phyloP scores from a whole-genome alignment of 1,140 invertebrate species.

The Adoxophyes honmai region DNA sequence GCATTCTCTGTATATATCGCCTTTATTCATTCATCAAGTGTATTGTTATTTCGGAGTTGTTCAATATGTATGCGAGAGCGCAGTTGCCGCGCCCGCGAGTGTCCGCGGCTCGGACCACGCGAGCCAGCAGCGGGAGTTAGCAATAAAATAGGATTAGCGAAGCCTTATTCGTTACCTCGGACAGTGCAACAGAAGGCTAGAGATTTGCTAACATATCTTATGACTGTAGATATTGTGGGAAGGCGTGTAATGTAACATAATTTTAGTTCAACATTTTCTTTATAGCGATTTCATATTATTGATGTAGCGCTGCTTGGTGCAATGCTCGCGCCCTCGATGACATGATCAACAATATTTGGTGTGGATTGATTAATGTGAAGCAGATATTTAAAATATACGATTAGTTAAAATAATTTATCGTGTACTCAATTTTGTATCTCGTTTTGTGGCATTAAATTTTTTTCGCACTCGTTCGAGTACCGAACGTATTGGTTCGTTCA shows the following conservation, averaged over 20 bases:
- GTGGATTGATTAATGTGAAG: conserved; percentile 28
- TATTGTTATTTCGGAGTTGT: conserved; percentile 19
- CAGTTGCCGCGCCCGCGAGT: conserved; percentile 10
- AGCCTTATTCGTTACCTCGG: conserved; percentile 38
- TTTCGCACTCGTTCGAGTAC: not conserved
- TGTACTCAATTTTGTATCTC: not conserved
- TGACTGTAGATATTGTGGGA: conserved; percentile 52
- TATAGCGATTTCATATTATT: conserved; percentile 71
- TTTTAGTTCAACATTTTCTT: conserved; percentile 71
- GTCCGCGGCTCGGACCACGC: conserved; percentile 15
- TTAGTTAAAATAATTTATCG: not conserved
- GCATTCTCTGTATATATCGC: conserved; percentile 48
- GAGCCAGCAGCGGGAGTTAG: conserved; percentile 47
- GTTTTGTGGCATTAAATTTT: not conserved
- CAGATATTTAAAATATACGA: not conserved
- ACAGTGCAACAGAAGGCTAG: conserved; percentile 35
- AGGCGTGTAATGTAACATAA: conserved; percentile 55
- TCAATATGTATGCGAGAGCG: conserved; percentile 17
- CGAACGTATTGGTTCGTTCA: not conserved
- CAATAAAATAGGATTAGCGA: conserved; percentile 60
- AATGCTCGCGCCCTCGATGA: conserved; percentile 46
- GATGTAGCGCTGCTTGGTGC: conserved; percentile 49
- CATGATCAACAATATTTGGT: conserved; percentile 32
- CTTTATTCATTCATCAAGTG: conserved; percentile 21
- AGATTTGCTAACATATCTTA: conserved; percentile 69